A percentile compares a stretch with the other conserved stretches of the same genome.
These are phyloP conservation scores for Catocala nupta DNA, from an alignment of 2,888 invertebrate species.

Conservation along the genomic window DNA sequence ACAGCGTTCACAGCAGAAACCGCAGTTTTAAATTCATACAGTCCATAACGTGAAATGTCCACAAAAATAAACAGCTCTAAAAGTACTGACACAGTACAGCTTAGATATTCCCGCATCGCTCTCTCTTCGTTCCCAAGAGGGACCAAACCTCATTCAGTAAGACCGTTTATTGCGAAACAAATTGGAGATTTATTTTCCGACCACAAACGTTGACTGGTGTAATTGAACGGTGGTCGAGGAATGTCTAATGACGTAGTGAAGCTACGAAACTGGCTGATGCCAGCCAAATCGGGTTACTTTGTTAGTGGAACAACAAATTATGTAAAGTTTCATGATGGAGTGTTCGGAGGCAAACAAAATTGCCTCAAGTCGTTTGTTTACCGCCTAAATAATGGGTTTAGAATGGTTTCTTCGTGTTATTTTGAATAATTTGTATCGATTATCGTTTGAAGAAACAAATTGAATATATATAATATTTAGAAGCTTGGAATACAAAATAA, in stretches of 20 bases:
- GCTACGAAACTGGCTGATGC: conserved; percentile 34
- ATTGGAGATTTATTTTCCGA: conserved; percentile 50
- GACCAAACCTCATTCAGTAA: conserved; percentile 18
- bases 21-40: no score
- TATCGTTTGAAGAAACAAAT: no score
- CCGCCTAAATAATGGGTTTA: background rate
- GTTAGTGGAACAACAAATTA: conserved; percentile 42
- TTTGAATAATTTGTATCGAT: no score
- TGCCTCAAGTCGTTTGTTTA: conserved; percentile 19
- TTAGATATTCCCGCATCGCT: background rate
- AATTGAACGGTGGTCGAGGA: conserved; percentile 45
- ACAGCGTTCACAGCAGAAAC: no score
- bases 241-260: conserved; percentile 47
- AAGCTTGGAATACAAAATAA: no score
- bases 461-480: no score
- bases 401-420: background rate
- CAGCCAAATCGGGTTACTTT: conserved; percentile 46
- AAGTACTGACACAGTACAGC: conserved; percentile 5
- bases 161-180: conserved; percentile 47
- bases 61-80: background rate
- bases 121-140: conserved; percentile 34
- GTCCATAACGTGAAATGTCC: background rate
- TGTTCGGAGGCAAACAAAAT: conserved; percentile 24
- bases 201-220: conserved; percentile 42
- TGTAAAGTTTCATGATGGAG: conserved; percentile 31